Conservation (phyloP, 2,888 invertebrate species). For the Xestia sexstrigata region DNA sequence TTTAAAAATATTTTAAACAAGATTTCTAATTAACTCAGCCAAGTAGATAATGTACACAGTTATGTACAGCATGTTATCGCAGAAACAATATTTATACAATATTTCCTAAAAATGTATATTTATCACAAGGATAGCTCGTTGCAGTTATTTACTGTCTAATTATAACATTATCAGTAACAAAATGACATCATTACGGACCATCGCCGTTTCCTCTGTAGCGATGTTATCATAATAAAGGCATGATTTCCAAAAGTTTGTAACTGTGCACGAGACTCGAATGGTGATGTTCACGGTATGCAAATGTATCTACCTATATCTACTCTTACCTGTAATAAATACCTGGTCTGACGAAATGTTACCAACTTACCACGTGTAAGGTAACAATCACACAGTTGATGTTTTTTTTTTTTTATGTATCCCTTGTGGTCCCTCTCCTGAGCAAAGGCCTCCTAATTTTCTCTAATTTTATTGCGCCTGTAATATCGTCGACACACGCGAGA, state of each 20-base stretch:
- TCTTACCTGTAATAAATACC: background rate
- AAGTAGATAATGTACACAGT: conserved; percentile 18
- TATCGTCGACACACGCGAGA: conserved; percentile 29
- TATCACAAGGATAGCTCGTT: conserved; percentile 56
- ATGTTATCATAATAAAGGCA: conserved; percentile 73
- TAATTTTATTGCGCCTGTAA: conserved; percentile 50
- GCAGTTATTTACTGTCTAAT: conserved; percentile 73
- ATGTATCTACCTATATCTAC: conserved; percentile 23
- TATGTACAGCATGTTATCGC: conserved; percentile 33
- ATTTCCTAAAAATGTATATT: conserved; percentile 59
- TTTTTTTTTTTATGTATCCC: too few species aligned
- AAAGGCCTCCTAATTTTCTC: too few species aligned
- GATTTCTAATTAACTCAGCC: conserved; percentile 11
- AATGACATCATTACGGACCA: conserved; percentile 77
- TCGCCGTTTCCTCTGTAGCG: conserved; percentile 71
- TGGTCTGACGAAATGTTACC: conserved; percentile 45
- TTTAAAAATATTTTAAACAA: conserved; percentile 6
- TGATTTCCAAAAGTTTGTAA: conserved; percentile 71
- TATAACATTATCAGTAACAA: conserved; percentile 75
- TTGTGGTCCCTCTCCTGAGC: too few species aligned
- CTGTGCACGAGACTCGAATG: conserved; percentile 59
- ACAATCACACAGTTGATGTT: conserved; percentile 64
- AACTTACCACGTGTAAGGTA: conserved; percentile 43
- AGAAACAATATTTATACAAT: conserved; percentile 37
- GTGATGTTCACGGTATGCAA: conserved; percentile 58